Evolutionary conservation across 1,140 invertebrate genomes (phyloP).

Genomic region (Micrasema minimum): DNA sequence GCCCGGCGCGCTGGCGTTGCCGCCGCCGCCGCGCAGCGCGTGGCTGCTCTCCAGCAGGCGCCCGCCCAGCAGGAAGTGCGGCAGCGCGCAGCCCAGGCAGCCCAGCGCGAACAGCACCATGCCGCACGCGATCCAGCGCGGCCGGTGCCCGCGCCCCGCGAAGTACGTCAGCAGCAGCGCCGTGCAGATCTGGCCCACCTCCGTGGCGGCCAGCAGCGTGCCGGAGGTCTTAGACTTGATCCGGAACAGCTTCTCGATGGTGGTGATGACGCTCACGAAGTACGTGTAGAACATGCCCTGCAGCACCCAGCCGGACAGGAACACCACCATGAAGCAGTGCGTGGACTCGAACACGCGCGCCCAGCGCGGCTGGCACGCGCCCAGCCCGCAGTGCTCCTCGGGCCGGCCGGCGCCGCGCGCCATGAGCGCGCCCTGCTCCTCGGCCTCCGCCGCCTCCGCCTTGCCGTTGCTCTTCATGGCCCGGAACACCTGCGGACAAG

Average conservation of each 20-base stretch:
- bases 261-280: slow-evolving; percentile 96
- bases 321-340: slow-evolving; percentile 87
- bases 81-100: slow-evolving; percentile 86
- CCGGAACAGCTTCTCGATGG: slow-evolving; percentile 95
- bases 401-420: slow-evolving; percentile 23
- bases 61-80: slow-evolving; percentile 83
- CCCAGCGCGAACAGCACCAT: slow-evolving; percentile 91
- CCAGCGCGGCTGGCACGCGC: slow-evolving; percentile 76
- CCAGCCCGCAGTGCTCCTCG: slow-evolving; percentile 74
- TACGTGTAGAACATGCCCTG: slow-evolving; percentile 96
- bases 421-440: slow-evolving; percentile 32
- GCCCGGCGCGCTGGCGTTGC: slow-evolving; percentile 67
- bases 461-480: slow-evolving; percentile 39
- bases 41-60: slow-evolving; percentile 75
- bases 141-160: slow-evolving; percentile 91
- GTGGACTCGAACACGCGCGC: slow-evolving; percentile 86
- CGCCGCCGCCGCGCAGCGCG: slow-evolving; percentile 64
- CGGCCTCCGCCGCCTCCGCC: slow-evolving; percentile 28
- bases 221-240: slow-evolving; percentile 95
- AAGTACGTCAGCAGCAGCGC: slow-evolving; percentile 92
- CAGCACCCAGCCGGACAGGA: slow-evolving; percentile 88
- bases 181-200: slow-evolving; percentile 93
- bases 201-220: slow-evolving; percentile 91
- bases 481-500: slow-evolving; percentile 10
- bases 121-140: slow-evolving; percentile 95